Evolutionary conservation across 2,888 invertebrate species (phyloP), one percentile per base, ranked within the genome.

Genomic region (Sussaba pulchella): DNA sequence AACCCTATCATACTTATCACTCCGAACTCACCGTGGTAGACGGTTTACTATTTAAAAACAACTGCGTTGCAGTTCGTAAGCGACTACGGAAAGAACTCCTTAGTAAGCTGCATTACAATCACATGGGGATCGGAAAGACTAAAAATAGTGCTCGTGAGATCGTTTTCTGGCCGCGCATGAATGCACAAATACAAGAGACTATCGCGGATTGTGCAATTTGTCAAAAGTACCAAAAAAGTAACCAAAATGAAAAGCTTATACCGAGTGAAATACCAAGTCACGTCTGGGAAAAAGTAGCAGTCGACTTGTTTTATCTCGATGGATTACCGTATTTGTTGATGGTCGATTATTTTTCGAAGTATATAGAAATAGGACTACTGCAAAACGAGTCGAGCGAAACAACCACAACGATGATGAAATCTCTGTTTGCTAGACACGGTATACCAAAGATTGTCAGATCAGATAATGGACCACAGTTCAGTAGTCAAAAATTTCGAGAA

Each of bases 401-500:
- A n/a, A n/a, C n/a, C n/a, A 63, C 70, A 47, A 8, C 59, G 0
- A 45, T 64, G 43, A 59, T 47, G 19, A 78, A 76, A 54, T 45
- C 52, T 14, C 8, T 61, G 3, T 79, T 79, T 14, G 52, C 76
- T 0, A 59, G 82, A 3, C 81, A 73, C 41, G 81, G 82, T 0
- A 71, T 83, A 9, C 81, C 83, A 2, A 64, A 70, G 41, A 47
- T 71, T 0, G 47, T 82, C 0, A 14, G 72, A 17, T 82, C 74
- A 1, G 83, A 85, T 17, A 81, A 79, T 64, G 85, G 80, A 2
- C 78, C 82, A 1, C 82, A 84, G 47, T 85, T 72, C 41, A 71
- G 50, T 17, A 64, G 66, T 31, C 47, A 67, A 36, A 26, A 81
- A 12, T 83, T 81, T 19, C 70, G 59, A 41, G 66, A 81, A 24